A percentile compares a stretch with the other conserved stretches of the same genome.
Conservation (phyloP, 2,113 vertebrate species). For the Azemiops feae region DNA sequence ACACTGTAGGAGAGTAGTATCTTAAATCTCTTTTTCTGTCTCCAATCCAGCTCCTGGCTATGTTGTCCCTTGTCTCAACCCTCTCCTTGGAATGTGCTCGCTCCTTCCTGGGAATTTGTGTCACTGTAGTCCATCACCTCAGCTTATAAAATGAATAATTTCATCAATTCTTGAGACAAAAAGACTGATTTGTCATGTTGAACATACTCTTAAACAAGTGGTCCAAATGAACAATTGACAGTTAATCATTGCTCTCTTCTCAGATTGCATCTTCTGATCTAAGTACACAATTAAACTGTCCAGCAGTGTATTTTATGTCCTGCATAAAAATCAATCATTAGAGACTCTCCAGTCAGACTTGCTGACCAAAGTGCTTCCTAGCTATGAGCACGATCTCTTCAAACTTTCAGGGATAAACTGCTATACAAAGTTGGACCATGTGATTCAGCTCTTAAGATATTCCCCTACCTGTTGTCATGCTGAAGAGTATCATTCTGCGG, state of each 20-base stretch:
- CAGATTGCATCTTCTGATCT: not conserved
- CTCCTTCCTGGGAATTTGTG: not conserved
- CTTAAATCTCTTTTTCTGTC: not conserved
- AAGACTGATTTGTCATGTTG: conserved; percentile 81
- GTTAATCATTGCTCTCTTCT: not conserved
- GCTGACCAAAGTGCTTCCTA: not conserved
- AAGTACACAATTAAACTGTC: not conserved
- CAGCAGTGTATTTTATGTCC: not conserved
- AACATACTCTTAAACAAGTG: conserved; percentile 73
- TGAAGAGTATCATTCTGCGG: not conserved
- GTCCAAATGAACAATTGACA: conserved; percentile 75
- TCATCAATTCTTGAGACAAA: conserved; percentile 72
- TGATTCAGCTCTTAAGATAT: not conserved
- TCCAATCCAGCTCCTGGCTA: not conserved
- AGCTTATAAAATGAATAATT: conserved; percentile 73
- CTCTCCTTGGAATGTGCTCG: not conserved
- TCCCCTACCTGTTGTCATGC: not conserved
- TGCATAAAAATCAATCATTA: not conserved
- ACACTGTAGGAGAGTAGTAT: not conserved
- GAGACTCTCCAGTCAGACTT: not conserved
- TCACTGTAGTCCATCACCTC: not conserved
- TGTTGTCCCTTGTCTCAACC: not conserved
- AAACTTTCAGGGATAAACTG: not conserved
- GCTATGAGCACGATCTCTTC: not conserved
- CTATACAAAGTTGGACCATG: not conserved